phyloP scores from a whole-genome alignment of 1,140 invertebrate species.

The Zaprionus capensis region DNA sequence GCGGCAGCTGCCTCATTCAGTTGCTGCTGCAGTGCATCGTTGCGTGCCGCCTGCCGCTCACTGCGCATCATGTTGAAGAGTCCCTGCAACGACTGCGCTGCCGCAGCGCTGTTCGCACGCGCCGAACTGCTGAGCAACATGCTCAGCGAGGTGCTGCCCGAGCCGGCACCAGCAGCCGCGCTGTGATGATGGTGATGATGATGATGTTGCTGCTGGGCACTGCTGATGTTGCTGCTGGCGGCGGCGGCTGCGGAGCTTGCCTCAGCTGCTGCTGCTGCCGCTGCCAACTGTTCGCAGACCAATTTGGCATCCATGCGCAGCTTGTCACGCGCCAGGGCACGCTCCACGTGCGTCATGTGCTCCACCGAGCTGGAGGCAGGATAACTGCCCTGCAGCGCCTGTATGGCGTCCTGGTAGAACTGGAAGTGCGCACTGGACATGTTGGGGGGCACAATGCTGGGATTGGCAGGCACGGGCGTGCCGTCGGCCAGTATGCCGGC shows the following conservation, averaged over 20 bases:
- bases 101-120: conserved; percentile 11
- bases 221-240: conserved; percentile 20
- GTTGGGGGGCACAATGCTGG: conserved; percentile 66
- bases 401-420: conserved; percentile 79
- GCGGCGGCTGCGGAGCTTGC: not conserved
- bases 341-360: conserved; percentile 66
- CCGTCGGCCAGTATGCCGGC: conserved; percentile 59
- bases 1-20: conserved; percentile 50
- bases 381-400: conserved; percentile 65
- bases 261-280: conserved; percentile 42
- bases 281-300: conserved; percentile 69
- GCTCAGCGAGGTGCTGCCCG: not conserved
- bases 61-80: conserved; percentile 72
- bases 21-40: conserved; percentile 63
- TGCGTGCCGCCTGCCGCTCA: conserved; percentile 56
- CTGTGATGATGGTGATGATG: not conserved
- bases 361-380: conserved; percentile 56
- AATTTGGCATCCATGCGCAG: conserved; percentile 63
- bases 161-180: not conserved
- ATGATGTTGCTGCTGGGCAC: not conserved
- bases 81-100: conserved; percentile 63
- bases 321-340: conserved; percentile 62
- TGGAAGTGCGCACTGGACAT: conserved; percentile 79
- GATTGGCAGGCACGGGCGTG: conserved; percentile 56
- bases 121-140: conserved; percentile 10